phyloP scores from a whole-genome alignment of 64 coral and sea anemone genomes.

The Pachyseris speciosa region DNA sequence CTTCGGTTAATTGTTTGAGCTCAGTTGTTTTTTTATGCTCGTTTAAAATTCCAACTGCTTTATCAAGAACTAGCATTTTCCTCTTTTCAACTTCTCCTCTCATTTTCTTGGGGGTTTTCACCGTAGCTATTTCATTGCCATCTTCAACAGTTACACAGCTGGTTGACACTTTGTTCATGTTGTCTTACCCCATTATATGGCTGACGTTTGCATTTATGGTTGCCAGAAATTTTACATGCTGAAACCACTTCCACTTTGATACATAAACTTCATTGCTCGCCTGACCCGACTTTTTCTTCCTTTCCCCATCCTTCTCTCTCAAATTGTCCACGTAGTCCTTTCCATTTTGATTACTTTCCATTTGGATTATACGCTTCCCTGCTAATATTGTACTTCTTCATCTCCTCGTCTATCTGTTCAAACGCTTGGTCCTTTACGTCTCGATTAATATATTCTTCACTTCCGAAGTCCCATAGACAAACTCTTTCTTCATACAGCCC shows the following conservation, averaged over 20 bases:
- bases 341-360: conserved; percentile 39
- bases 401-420: conserved; percentile 3
- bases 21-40: not conserved
- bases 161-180: conserved; percentile 2
- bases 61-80: not conserved
- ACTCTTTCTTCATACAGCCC: conserved; percentile 10
- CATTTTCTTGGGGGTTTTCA: not conserved
- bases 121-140: not conserved
- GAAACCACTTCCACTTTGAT: conserved; percentile 26
- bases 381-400: not conserved
- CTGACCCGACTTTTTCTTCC: conserved; percentile 31
- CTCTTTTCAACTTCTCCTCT: not conserved
- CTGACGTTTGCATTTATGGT: conserved; percentile 2
- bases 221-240: not conserved
- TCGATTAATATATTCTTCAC: not conserved
- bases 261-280: conserved; percentile 1
- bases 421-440: conserved; percentile 8
- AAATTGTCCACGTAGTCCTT: conserved; percentile 4
- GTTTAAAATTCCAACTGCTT: not conserved
- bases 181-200: not conserved
- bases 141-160: not conserved
- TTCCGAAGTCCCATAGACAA: conserved; percentile 24
- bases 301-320: conserved; percentile 23
- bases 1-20: not conserved
- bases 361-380: conserved; percentile 25